Conservation (phyloP, 2,888 invertebrate genomes). For the Mesopsocus fuscifrons region DNA sequence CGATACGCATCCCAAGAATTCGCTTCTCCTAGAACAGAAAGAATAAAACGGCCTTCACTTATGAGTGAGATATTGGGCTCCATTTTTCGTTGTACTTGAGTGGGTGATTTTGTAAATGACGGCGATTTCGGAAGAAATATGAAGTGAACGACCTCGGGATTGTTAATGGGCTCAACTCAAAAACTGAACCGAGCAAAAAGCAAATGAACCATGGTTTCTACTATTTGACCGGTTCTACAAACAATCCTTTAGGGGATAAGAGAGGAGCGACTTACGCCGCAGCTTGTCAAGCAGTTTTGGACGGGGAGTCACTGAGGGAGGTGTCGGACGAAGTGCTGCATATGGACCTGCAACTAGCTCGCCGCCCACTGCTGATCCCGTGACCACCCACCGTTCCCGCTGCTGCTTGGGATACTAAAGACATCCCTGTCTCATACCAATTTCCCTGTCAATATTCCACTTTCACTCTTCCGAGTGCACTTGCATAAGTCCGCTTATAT, state of each 20-base stretch:
- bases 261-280: too few species aligned
- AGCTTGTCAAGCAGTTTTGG: constrained; percentile 3
- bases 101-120: too few species aligned
- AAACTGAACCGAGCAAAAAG: too few species aligned
- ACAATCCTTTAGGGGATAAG: too few species aligned
- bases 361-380: neutral
- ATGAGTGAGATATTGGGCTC: too few species aligned
- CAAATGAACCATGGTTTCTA: too few species aligned
- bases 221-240: too few species aligned
- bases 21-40: constrained; percentile 55
- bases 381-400: constrained; percentile 23
- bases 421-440: constrained; percentile 25
- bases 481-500: too few species aligned
- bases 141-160: too few species aligned
- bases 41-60: too few species aligned
- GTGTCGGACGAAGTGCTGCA: constrained; percentile 1
- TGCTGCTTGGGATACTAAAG: constrained; percentile 36
- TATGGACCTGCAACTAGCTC: neutral
- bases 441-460: neutral
- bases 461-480: constrained; percentile 11
- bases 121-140: too few species aligned
- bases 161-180: too few species aligned
- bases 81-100: constrained; percentile 1
- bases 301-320: neutral
- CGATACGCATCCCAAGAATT: constrained; percentile 86